Evolutionary conservation across 2,113 vertebrate species (phyloP), one percentile per base, ranked within the genome.

Genomic region (Microcebus murinus): DNA sequence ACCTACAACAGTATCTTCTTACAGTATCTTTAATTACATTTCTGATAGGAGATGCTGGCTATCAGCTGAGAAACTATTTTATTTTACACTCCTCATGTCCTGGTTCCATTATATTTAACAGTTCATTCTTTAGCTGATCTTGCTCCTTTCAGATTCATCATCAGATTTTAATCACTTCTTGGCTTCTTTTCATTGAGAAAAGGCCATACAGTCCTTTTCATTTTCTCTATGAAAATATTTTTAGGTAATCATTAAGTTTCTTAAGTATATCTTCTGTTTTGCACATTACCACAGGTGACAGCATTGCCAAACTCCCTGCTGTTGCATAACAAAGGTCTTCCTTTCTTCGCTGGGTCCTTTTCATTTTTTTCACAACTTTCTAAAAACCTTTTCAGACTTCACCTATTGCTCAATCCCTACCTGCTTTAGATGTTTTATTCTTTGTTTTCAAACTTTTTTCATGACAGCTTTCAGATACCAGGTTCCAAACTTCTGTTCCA

Each of bases 181-280:
- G 36, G 67, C 36, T 87, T 65, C 29, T 61, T 90, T 57, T 81
- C 39, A 87, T 59, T 93, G 50, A 90, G 45, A 86, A 25, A 25
- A 95, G 52, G 8, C 39, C 8, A 55, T 17, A 63, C 1, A 1
- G 3, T 84, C 11, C 34, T 86, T 90, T 85, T 81, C 14, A 74
- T 42, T 74, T 85, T 81, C 36, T 29, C 17, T 67, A 29, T 74
- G 80, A 4, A 95, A 59, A 74, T 90, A 85, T 95, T 71, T 95
- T 73, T 81, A 48, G 48, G 2, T 85, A 80, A 68, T 81, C 34
- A 73, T 13, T 86, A 65, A 68, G 2, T 42, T 52, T 1, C 34
- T 81, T 67, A 31, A 3, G 21, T 63, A 34, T 9, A 3, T 31
- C 52, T 52, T 12, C 13, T 59, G 11, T 81, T 90, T 87, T 74